Evolutionary conservation across 2,888 invertebrate genomes (phyloP).

Genomic region (Liodrosophila aerea): DNA sequence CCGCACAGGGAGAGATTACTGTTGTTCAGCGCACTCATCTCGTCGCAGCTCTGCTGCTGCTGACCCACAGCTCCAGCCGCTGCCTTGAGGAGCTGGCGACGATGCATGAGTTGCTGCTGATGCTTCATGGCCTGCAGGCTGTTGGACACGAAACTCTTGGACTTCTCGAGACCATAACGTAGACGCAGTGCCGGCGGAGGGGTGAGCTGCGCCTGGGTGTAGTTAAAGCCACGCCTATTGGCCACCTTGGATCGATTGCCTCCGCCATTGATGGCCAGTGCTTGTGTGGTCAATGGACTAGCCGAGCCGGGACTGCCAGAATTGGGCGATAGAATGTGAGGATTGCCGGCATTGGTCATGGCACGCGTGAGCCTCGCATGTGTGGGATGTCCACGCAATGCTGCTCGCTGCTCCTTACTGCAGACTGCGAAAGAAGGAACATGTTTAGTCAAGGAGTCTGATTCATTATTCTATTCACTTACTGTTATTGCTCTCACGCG

Average conservation of each 20-base stretch:
- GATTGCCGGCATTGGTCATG: slow-evolving; percentile 50
- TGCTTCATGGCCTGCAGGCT: slow-evolving; percentile 74
- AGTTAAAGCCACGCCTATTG: slow-evolving; percentile 66
- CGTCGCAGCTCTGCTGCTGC: slow-evolving; percentile 73
- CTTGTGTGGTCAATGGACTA: slow-evolving; percentile 71
- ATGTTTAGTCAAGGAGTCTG: no score
- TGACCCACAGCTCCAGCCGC: slow-evolving; percentile 7
- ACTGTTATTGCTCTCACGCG: slow-evolving; percentile 40
- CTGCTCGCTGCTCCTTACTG: slow-evolving; percentile 22
- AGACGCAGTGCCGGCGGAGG: slow-evolving; percentile 61
- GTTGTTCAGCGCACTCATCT: slow-evolving; percentile 49
- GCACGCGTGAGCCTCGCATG: slow-evolving; percentile 53
- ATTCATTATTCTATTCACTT: no score
- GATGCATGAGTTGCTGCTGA: slow-evolving; percentile 65
- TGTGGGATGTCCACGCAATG: slow-evolving; percentile 45
- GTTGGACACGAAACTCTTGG: slow-evolving; percentile 81
- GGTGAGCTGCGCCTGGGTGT: slow-evolving; percentile 61
- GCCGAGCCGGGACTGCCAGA: slow-evolving; percentile 59
- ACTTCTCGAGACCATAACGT: slow-evolving; percentile 77
- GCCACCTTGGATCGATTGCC: slow-evolving; percentile 58
- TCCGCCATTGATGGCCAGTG: slow-evolving; percentile 61
- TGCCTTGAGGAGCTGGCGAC: slow-evolving; percentile 52
- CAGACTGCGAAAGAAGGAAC: neutral
- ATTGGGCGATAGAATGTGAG: slow-evolving; percentile 48
- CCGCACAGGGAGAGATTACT: slow-evolving; percentile 51